A percentile compares a stretch with the other conserved stretches of the same genome.
Evolutionary conservation across 2,888 invertebrate genomes (phyloP).

Genomic region (Acrocyrtus sp.): DNA sequence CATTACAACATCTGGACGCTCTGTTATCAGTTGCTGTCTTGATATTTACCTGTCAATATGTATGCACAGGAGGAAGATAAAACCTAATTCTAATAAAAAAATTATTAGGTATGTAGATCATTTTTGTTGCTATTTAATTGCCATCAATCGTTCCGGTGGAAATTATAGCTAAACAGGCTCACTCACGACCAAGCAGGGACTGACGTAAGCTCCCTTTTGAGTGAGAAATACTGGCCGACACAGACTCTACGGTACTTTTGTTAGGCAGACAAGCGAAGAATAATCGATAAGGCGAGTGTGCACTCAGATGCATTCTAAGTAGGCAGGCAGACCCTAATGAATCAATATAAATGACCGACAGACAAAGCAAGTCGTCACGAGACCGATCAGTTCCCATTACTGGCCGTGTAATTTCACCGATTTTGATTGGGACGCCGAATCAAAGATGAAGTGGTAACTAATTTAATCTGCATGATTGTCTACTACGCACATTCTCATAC

Average conservation of each 20-base stretch:
- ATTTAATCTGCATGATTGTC: no score
- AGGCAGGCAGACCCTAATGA: conserved; percentile 25
- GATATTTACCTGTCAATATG: conserved; percentile 28
- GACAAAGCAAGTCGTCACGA: conserved; percentile 45
- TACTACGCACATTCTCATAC: no score
- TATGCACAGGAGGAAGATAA: conserved; percentile 30
- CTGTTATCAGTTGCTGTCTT: not conserved
- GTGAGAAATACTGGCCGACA: no score
- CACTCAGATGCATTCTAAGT: not conserved
- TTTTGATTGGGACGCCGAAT: no score
- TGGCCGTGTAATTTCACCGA: conserved; percentile 8
- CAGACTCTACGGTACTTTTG: no score
- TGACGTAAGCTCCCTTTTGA: no score
- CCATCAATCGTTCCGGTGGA: conserved; percentile 38
- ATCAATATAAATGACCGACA: conserved; percentile 51
- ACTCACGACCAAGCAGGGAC: no score
- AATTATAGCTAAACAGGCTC: no score
- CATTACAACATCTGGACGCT: conserved; percentile 35
- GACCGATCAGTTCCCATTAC: conserved; percentile 22
- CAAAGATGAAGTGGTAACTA: no score
- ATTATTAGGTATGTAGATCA: conserved; percentile 47
- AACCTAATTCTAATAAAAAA: conserved; percentile 34
- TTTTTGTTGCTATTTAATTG: conserved; percentile 47
- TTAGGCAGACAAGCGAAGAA: not conserved
- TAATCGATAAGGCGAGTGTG: not conserved